These are phyloP conservation scores for Hermaeophaga mercurialis DNA, from an alignment of 2,888 invertebrate species.

Conservation along the genomic window DNA sequence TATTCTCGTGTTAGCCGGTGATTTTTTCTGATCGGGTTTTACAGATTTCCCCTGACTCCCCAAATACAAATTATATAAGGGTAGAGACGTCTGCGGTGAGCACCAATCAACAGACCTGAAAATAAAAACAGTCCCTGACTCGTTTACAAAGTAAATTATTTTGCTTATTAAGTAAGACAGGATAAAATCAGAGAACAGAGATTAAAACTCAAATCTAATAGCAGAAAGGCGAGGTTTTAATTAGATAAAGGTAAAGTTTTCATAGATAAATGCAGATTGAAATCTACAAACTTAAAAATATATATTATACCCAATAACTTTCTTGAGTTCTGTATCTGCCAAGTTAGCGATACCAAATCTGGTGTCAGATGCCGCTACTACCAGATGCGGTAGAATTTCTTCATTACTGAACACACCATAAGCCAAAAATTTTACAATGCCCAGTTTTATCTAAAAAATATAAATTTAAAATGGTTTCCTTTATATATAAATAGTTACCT, in stretches of 20 bases:
- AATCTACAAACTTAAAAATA: too few relatives aligned
- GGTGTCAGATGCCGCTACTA: slow-evolving; percentile 88
- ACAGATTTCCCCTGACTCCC: slow-evolving; percentile 68
- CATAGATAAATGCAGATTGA: too few relatives aligned
- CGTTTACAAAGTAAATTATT: too few relatives aligned
- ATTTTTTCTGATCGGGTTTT: slow-evolving; percentile 71
- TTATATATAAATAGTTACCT: too few relatives aligned
- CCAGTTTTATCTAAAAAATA: slow-evolving; percentile 67
- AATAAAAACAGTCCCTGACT: too few relatives aligned
- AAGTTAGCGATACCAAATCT: slow-evolving; percentile 87
- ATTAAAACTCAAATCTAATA: too few relatives aligned
- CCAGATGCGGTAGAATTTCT: slow-evolving; percentile 75
- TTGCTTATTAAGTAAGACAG: too few relatives aligned
- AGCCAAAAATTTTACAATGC: slow-evolving; percentile 81
- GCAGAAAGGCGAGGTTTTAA: too few relatives aligned
- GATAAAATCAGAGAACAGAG: too few relatives aligned
- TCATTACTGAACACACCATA: slow-evolving; percentile 77
- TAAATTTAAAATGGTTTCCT: neutral
- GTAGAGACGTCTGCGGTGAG: slow-evolving; percentile 68
- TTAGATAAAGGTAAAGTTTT: too few relatives aligned
- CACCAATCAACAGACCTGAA: slow-evolving; percentile 80
- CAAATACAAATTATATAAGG: slow-evolving; percentile 79
- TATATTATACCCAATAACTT: slow-evolving; percentile 67
- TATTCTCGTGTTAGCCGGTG: slow-evolving; percentile 81
- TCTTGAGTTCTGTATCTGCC: slow-evolving; percentile 84